Evolutionary conservation across 1,140 invertebrate genomes (phyloP).

Genomic region (Leptopilina boulardi): DNA sequence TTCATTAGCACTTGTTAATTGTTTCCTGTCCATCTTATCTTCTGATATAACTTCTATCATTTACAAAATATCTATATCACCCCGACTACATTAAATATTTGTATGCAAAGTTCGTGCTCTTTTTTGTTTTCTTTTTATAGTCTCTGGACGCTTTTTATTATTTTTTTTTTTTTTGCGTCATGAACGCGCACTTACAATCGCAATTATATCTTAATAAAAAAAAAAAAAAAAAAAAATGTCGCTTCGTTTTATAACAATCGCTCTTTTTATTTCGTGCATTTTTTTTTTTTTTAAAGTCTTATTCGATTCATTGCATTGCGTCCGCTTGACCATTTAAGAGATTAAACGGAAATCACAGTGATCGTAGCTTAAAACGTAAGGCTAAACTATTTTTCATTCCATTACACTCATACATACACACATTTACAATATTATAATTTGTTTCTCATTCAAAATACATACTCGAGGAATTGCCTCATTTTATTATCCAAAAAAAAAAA

Average conservation of each 20-base stretch:
- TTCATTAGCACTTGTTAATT: neutral
- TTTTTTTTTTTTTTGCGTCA: slow-evolving; percentile 35
- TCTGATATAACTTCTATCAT: neutral
- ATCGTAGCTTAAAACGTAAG: slow-evolving; percentile 46
- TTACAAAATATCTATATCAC: slow-evolving; percentile 30
- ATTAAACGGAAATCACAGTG: slow-evolving; percentile 55
- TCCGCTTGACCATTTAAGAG: slow-evolving; percentile 36
- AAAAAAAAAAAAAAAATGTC: slow-evolving; percentile 52
- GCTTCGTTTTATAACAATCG: slow-evolving; percentile 30
- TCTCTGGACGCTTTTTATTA: slow-evolving; percentile 21
- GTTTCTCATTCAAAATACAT: neutral
- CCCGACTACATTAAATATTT: slow-evolving; percentile 22
- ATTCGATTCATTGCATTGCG: slow-evolving; percentile 38
- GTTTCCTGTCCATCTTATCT: neutral
- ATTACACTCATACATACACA: neutral
- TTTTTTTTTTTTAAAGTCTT: slow-evolving; percentile 40
- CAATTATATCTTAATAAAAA: too few species aligned
- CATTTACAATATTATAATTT: slow-evolving; percentile 3
- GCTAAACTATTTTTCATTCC: slow-evolving; percentile 23
- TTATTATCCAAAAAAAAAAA: neutral
- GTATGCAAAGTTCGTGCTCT: slow-evolving; percentile 31
- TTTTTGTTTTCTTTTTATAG: slow-evolving; percentile 6
- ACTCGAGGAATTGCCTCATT: slow-evolving; percentile 15
- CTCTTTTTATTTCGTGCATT: slow-evolving; percentile 33
- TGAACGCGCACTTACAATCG: slow-evolving; percentile 38